phyloP scores from a whole-genome alignment of 2,113 vertebrate genomes.

The Notechis scutatus region DNA sequence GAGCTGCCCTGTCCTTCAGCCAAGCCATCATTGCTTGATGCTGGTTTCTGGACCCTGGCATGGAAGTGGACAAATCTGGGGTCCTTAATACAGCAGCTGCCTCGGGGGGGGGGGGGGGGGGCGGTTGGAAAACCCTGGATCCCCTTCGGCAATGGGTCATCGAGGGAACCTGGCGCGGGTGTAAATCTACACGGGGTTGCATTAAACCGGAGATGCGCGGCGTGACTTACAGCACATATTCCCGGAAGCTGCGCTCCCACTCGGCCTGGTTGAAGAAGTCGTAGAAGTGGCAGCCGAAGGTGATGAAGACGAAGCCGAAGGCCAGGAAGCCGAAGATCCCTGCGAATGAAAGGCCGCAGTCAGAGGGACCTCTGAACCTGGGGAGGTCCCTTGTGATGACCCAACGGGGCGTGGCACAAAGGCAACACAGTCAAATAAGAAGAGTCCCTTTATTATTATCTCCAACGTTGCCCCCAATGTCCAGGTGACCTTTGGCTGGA shows the following conservation, averaged over 20 bases:
- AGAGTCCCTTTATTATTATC: too few species aligned
- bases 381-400: too few species aligned
- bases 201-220: background rate
- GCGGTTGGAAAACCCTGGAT: background rate
- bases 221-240: constrained; percentile 89
- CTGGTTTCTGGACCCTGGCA: background rate
- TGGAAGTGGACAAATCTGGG: background rate
- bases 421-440: too few species aligned
- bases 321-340: constrained; percentile 97
- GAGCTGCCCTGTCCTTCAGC: background rate
- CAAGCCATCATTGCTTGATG: background rate
- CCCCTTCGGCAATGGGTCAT: background rate
- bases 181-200: background rate
- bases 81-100: background rate
- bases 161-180: background rate
- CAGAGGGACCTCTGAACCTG: too few species aligned
- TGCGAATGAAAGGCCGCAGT: constrained; percentile 33
- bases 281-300: constrained; percentile 96
- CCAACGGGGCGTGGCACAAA: too few species aligned
- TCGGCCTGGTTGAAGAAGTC: constrained; percentile 98
- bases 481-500: too few species aligned
- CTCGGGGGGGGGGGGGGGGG: too few species aligned
- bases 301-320: constrained; percentile 94
- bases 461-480: too few species aligned
- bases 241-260: constrained; percentile 96